Conservation (phyloP, 2,797 vertebrate genomes). For the Otus scops region DNA sequence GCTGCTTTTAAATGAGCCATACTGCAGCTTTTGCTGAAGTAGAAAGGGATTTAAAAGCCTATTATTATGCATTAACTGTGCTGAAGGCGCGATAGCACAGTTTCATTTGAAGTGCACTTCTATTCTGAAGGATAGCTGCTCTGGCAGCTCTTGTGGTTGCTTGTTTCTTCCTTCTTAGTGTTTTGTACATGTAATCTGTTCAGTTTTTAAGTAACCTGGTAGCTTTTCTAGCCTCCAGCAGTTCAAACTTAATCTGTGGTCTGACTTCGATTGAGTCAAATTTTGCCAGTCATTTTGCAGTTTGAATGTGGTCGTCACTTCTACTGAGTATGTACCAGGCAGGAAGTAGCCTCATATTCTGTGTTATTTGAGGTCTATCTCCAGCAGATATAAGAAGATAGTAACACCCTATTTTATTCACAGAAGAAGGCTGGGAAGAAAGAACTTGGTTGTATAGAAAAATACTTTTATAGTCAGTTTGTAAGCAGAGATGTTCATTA, state of each 20-base stretch:
- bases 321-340: background rate
- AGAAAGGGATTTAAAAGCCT: background rate
- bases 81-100: background rate
- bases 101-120: background rate
- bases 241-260: background rate
- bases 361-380: background rate
- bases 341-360: background rate
- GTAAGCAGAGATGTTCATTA: background rate
- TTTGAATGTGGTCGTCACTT: background rate
- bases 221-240: background rate
- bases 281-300: background rate
- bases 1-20: constrained; percentile 10
- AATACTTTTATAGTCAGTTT: background rate
- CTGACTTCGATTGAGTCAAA: background rate
- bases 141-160: background rate
- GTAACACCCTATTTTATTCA: background rate
- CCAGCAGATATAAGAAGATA: background rate
- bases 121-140: background rate
- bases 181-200: background rate
- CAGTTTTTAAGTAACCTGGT: background rate
- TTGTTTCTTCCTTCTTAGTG: background rate
- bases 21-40: background rate
- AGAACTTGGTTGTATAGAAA: background rate
- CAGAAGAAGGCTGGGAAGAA: background rate
- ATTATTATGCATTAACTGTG: constrained; percentile 14